Conservation (phyloP, 1,140 invertebrate species). For the Probaryconus sp. region DNA sequence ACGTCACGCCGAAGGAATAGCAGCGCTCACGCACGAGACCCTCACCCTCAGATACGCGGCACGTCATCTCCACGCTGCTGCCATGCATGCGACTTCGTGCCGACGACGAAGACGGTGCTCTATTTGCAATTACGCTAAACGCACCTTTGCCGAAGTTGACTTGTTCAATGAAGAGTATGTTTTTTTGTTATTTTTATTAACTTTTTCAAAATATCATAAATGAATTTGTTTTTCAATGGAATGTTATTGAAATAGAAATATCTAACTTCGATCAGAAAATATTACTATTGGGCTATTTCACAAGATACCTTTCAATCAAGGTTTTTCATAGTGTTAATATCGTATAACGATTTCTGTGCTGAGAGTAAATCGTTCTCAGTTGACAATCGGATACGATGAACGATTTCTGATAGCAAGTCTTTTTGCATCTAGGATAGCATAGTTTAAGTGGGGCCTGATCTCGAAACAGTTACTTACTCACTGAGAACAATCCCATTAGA, state of each 20-base stretch:
- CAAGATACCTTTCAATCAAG: background rate
- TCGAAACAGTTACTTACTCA: conserved; percentile 24
- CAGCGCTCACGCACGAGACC: conserved; percentile 69
- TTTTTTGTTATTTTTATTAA: background rate
- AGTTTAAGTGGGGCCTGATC: conserved; percentile 7
- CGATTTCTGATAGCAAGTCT: background rate
- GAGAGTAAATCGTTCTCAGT: background rate
- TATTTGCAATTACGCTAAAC: conserved; percentile 81
- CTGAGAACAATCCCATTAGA: conserved; percentile 24
- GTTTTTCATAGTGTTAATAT: too few species aligned
- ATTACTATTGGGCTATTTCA: too few species aligned
- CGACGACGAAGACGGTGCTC: conserved; percentile 80
- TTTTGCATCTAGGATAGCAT: conserved; percentile 22
- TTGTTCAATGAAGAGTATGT: conserved; percentile 78
- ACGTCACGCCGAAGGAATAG: conserved; percentile 73
- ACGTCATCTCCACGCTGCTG: conserved; percentile 71
- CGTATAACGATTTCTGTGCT: too few species aligned
- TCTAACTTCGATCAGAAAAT: too few species aligned
- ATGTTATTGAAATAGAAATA: too few species aligned
- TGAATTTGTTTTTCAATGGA: too few species aligned
- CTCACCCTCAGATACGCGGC: conserved; percentile 71
- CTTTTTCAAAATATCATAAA: too few species aligned
- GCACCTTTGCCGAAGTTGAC: conserved; percentile 80
- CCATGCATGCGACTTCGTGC: conserved; percentile 74
- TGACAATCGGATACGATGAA: background rate